These are phyloP conservation scores for Leptinotarsa tumamoca DNA, from an alignment of 2,888 invertebrate genomes.

Conservation along the genomic window DNA sequence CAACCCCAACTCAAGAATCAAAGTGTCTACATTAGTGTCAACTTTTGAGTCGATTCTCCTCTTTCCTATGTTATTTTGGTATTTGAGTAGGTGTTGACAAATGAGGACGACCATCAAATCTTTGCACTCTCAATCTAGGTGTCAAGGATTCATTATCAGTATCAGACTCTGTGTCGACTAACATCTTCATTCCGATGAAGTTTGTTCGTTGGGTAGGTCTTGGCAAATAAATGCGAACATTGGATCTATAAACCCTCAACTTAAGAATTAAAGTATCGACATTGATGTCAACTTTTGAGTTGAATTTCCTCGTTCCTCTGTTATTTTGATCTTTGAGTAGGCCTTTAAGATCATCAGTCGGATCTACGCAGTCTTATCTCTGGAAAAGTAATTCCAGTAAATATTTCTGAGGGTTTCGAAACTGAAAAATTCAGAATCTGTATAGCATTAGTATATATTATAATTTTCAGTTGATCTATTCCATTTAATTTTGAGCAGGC, in stretches of 20 bases:
- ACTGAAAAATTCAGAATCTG: too few relatives aligned
- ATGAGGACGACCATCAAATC: background rate
- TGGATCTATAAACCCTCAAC: background rate
- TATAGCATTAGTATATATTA: too few relatives aligned
- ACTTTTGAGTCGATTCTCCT: background rate
- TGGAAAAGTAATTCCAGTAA: too few relatives aligned
- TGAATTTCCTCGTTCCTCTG: too few relatives aligned
- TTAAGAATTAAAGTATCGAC: background rate
- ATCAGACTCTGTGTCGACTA: background rate
- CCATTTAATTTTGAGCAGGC: too few relatives aligned
- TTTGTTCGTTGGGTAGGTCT: background rate
- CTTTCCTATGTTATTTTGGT: background rate
- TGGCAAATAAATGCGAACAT: background rate
- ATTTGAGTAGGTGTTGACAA: background rate
- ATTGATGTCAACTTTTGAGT: background rate
- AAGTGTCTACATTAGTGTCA: too few relatives aligned
- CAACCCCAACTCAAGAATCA: too few relatives aligned
- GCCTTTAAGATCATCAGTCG: too few relatives aligned
- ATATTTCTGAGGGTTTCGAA: too few relatives aligned
- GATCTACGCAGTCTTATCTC: too few relatives aligned
- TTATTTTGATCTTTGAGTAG: too few relatives aligned
- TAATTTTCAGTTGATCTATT: too few relatives aligned
- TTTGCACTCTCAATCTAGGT: background rate
- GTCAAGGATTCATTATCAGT: background rate
- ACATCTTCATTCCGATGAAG: background rate